These are phyloP conservation scores for Orthonychiurus folsomi DNA, from an alignment of 2,888 invertebrate species.

Conservation along the genomic window DNA sequence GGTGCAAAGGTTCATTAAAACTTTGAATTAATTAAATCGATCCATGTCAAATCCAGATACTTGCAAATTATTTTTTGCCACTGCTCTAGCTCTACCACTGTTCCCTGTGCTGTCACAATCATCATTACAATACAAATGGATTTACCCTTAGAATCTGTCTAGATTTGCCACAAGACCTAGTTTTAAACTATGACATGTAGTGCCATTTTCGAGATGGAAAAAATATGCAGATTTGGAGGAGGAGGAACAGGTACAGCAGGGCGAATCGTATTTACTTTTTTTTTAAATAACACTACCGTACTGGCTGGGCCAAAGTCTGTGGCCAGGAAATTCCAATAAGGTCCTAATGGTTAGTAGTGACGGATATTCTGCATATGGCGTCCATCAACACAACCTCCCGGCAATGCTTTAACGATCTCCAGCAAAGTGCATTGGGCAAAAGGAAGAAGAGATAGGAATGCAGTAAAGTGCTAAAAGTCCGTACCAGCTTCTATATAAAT, in stretches of 20 bases:
- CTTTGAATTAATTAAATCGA: background rate
- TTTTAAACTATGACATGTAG: too few relatives aligned
- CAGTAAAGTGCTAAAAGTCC: constrained; percentile 1
- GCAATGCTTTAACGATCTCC: background rate
- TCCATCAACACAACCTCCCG: background rate
- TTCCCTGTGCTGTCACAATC: too few relatives aligned
- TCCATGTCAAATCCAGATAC: background rate
- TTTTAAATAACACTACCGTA: background rate
- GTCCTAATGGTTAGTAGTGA: background rate
- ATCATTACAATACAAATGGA: too few relatives aligned
- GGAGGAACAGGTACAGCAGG: background rate
- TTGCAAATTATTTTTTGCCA: background rate
- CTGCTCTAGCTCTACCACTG: too few relatives aligned
- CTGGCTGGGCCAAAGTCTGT: background rate
- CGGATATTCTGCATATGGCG: background rate
- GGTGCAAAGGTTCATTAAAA: background rate
- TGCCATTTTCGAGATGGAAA: too few relatives aligned
- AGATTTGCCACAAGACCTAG: too few relatives aligned
- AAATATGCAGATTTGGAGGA: too few relatives aligned
- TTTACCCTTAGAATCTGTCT: too few relatives aligned
- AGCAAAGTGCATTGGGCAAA: background rate
- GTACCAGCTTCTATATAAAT: background rate
- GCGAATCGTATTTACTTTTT: background rate
- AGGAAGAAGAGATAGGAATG: background rate
- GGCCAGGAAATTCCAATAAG: background rate